Conservation (phyloP, 2,797 vertebrate species). For the Macropus fuliginosus region DNA sequence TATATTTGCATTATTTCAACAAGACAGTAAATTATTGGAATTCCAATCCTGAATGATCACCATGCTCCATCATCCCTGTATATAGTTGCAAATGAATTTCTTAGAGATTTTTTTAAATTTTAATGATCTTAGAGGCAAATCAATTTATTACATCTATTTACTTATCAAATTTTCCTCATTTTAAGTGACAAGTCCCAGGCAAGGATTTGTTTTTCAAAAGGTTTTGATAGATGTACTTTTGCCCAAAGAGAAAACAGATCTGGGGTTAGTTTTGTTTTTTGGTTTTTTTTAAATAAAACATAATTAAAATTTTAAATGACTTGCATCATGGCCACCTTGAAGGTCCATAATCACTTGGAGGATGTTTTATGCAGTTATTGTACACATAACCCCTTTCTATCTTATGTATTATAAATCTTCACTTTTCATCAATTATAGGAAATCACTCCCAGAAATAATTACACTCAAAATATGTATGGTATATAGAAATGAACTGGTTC, state of each 20-base stretch:
- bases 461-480: neutral
- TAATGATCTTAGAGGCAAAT: neutral
- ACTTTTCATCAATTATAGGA: neutral
- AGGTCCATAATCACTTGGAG: neutral
- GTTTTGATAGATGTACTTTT: neutral
- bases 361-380: neutral
- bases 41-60: neutral
- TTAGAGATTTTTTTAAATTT: neutral
- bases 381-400: neutral
- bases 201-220: conserved; percentile 31
- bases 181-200: neutral
- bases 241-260: conserved; percentile 32
- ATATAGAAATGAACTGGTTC: neutral
- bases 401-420: neutral
- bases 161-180: conserved; percentile 7
- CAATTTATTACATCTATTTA: neutral
- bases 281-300: neutral
- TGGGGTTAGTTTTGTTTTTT: neutral
- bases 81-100: neutral
- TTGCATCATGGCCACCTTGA: neutral
- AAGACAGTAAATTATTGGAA: neutral
- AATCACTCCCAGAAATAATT: neutral
- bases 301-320: conserved; percentile 11
- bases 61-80: neutral
- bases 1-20: neutral